Evolutionary conservation across 2,888 invertebrate genomes (phyloP).

Genomic region (Platynereis dumerilii): DNA sequence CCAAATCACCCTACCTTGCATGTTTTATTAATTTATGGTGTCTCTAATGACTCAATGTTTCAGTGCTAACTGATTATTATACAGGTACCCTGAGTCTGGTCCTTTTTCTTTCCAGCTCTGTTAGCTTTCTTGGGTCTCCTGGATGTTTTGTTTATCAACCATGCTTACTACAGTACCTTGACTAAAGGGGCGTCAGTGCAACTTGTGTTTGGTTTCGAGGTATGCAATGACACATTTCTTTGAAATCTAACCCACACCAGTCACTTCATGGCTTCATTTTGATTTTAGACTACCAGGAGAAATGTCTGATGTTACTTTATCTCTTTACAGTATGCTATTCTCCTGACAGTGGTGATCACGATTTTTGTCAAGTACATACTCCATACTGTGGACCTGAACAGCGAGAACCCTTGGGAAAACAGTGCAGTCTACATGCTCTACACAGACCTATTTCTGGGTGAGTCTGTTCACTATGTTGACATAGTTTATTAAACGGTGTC

Average conservation of each 20-base stretch:
- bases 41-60: no score
- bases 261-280: no score
- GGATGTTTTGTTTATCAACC: constrained; percentile 88
- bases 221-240: no score
- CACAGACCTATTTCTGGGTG: constrained; percentile 93
- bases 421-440: constrained; percentile 97
- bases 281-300: no score
- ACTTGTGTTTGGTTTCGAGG: constrained; percentile 97
- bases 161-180: constrained; percentile 91
- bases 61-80: no score
- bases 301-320: no score
- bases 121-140: constrained; percentile 79
- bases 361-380: constrained; percentile 89
- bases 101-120: constrained; percentile 29
- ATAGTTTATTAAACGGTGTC: no score
- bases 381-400: constrained; percentile 86
- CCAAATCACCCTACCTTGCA: no score
- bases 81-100: no score
- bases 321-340: constrained; percentile 80
- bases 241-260: no score
- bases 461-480: no score
- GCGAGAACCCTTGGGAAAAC: constrained; percentile 98
- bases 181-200: constrained; percentile 96
- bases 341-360: constrained; percentile 90
- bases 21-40: no score